A percentile compares a stretch with the other conserved stretches of the same genome.
Conservation (phyloP, 1,140 invertebrate species). For the Penaeus vannamei region DNA sequence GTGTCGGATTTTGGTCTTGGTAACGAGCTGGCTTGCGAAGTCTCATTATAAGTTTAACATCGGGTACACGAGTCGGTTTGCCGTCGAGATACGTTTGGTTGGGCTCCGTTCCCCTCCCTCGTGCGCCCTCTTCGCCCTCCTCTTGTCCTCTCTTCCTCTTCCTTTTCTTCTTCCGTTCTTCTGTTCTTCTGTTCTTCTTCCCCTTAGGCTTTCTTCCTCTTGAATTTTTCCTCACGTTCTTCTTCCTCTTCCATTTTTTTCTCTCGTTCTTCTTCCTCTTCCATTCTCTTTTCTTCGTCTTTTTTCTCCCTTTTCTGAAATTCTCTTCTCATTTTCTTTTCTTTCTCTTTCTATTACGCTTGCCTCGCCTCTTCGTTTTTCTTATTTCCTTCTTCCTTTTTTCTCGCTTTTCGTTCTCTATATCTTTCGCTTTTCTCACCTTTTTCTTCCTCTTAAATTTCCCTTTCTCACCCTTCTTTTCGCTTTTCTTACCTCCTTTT, state of each 20-base stretch:
- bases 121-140: background rate
- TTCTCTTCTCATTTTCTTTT: too few relatives aligned
- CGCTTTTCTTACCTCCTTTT: too few relatives aligned
- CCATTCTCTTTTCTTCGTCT: background rate
- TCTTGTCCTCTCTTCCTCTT: background rate
- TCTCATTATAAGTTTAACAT: background rate
- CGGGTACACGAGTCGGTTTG: background rate
- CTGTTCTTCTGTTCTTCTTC: background rate
- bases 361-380: too few relatives aligned
- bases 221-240: background rate
- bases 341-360: too few relatives aligned
- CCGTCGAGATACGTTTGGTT: background rate
- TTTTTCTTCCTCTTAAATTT: too few relatives aligned
- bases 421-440: too few relatives aligned
- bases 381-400: too few relatives aligned
- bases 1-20: too few relatives aligned
- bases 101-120: background rate
- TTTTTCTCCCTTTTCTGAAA: background rate
- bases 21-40: background rate
- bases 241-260: background rate
- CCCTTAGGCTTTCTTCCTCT: background rate
- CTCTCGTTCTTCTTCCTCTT: background rate
- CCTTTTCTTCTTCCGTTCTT: too few relatives aligned
- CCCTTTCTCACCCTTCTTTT: too few relatives aligned
- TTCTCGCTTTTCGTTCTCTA: too few relatives aligned